Conservation (phyloP, 2,113 vertebrate species). For the Coregonus clupeaformis region DNA sequence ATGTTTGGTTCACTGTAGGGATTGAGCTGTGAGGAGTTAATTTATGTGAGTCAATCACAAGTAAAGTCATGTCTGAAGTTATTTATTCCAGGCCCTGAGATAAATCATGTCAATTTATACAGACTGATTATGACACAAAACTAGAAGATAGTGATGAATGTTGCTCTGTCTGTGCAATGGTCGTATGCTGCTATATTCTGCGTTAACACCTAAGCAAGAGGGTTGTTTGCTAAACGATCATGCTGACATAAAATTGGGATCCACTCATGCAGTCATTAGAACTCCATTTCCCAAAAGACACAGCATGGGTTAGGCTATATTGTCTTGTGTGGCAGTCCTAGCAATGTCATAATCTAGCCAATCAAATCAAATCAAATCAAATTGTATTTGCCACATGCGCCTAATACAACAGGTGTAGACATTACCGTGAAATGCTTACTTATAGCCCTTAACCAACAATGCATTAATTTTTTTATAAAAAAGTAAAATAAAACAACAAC, state of each 20-base stretch:
- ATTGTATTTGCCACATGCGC: too few species aligned
- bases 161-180: not conserved
- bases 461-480: too few species aligned
- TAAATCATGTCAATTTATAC: slow-evolving; percentile 24
- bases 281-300: not conserved
- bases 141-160: slow-evolving; percentile 6
- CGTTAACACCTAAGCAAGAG: slow-evolving; percentile 18
- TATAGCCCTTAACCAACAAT: too few species aligned
- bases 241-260: not conserved
- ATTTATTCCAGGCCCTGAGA: slow-evolving; percentile 25
- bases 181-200: slow-evolving; percentile 9
- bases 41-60: slow-evolving; percentile 13
- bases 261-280: slow-evolving; percentile 8
- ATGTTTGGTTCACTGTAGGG: slow-evolving; percentile 37
- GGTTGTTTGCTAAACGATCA: slow-evolving; percentile 21
- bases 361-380: too few species aligned
- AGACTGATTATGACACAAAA: slow-evolving; percentile 14
- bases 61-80: not conserved
- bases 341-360: slow-evolving; percentile 20
- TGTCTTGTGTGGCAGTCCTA: slow-evolving; percentile 4
- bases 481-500: too few species aligned
- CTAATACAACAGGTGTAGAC: too few species aligned
- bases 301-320: too few species aligned
- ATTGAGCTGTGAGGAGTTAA: slow-evolving; percentile 18
- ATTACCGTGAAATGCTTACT: too few species aligned